A percentile compares a stretch with the other conserved stretches of the same genome.
phyloP scores from a whole-genome alignment of 1,140 invertebrate genomes.

The Cydia pomonella region DNA sequence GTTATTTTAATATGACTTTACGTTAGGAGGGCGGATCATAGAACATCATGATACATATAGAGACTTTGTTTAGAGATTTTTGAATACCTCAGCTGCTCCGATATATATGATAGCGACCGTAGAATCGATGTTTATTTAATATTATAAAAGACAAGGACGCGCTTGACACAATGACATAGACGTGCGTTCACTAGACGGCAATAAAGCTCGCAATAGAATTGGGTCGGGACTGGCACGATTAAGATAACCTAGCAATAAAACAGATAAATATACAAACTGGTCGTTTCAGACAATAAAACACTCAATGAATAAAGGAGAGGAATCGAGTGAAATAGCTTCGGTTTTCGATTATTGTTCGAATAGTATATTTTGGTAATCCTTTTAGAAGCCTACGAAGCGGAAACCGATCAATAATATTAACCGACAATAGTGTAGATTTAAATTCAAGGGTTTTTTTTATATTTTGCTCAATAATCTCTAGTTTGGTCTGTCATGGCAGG shows the following conservation, averaged over 20 bases:
- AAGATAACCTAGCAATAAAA: slow-evolving; percentile 28
- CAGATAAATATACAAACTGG: slow-evolving; percentile 18
- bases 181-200: neutral
- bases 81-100: no score
- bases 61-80: no score
- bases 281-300: slow-evolving; percentile 3
- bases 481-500: no score
- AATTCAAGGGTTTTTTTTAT: no score
- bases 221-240: slow-evolving; percentile 13
- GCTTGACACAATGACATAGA: neutral
- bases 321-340: neutral
- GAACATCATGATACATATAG: no score
- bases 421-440: neutral
- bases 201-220: slow-evolving; percentile 24
- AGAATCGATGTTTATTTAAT: neutral
- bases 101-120: no score
- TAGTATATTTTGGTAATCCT: neutral
- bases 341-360: neutral
- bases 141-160: neutral
- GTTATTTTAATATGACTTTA: no score
- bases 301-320: neutral
- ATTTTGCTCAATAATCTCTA: no score
- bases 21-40: no score
- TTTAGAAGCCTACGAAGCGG: neutral
- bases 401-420: neutral